Conservation (phyloP, 2,888 invertebrate species). For the Tromatobia lineatoria region DNA sequence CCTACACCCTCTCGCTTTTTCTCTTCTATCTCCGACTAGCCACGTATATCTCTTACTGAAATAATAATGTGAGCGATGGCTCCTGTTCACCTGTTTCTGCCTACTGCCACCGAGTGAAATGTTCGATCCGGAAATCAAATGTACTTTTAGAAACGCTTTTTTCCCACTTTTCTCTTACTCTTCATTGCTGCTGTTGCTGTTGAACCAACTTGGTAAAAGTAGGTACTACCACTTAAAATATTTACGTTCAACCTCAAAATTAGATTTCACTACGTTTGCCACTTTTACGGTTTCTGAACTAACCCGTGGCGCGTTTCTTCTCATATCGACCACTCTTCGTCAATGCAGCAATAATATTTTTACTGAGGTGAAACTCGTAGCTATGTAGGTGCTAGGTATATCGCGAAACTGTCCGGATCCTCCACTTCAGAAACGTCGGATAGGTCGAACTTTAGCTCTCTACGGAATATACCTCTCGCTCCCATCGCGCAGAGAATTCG, state of each 20-base stretch:
- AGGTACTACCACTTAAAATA: constrained; percentile 57
- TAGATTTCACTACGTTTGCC: constrained; percentile 49
- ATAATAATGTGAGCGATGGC: constrained; percentile 73
- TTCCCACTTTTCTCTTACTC: constrained; percentile 11
- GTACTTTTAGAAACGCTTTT: constrained; percentile 69
- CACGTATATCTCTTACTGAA: constrained; percentile 58
- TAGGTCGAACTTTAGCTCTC: constrained; percentile 20
- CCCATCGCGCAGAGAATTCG: constrained; percentile 17
- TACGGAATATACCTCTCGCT: not conserved
- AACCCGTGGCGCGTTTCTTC: not conserved
- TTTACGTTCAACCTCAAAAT: constrained; percentile 56
- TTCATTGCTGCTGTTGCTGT: not conserved
- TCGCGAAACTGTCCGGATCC: constrained; percentile 21
- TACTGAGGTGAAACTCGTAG: constrained; percentile 29
- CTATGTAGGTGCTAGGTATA: constrained; percentile 20
- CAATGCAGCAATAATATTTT: constrained; percentile 63
- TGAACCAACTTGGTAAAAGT: constrained; percentile 6
- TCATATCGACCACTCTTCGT: constrained; percentile 42
- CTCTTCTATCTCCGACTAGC: constrained; percentile 18
- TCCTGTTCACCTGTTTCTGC: constrained; percentile 57
- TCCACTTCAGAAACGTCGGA: constrained; percentile 42
- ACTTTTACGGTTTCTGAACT: constrained; percentile 48
- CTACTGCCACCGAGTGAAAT: constrained; percentile 56
- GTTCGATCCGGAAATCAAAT: constrained; percentile 68
- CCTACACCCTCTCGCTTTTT: not conserved